These are phyloP conservation scores for Myanophis thanlyinensis DNA, from an alignment of 2,113 vertebrate genomes.

Conservation along the genomic window DNA sequence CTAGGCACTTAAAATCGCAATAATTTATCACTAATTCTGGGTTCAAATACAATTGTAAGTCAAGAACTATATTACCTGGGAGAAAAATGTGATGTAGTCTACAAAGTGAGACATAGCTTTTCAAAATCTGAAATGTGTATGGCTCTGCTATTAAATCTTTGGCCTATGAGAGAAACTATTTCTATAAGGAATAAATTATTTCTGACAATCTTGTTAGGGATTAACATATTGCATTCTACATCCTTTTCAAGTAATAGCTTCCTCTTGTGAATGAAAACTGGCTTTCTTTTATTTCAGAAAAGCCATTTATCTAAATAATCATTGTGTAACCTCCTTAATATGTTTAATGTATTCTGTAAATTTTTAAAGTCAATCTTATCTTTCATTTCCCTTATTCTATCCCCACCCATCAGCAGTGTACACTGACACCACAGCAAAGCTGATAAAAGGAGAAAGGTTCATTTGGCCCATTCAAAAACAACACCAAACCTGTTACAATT, in stretches of 20 bases:
- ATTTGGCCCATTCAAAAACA: slow-evolving; percentile 33
- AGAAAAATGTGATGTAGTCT: neutral
- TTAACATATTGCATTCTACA: neutral
- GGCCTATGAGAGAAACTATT: neutral
- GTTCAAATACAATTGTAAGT: neutral
- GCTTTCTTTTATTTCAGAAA: neutral
- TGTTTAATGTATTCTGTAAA: slow-evolving; percentile 41
- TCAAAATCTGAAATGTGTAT: neutral
- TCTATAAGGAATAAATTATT: neutral
- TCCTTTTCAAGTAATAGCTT: neutral
- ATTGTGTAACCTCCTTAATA: neutral
- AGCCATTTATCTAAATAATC: neutral
- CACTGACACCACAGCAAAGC: slow-evolving; percentile 49
- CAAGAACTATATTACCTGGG: neutral
- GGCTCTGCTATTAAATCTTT: neutral
- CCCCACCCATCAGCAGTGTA: slow-evolving; percentile 60
- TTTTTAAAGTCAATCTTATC: slow-evolving; percentile 29
- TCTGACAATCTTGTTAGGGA: neutral
- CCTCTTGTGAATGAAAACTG: neutral
- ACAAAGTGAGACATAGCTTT: neutral
- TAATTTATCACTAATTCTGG: too few species aligned
- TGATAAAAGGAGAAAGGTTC: slow-evolving; percentile 57
- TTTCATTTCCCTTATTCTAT: slow-evolving; percentile 49
- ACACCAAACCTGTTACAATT: slow-evolving; percentile 14
- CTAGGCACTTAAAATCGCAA: too few species aligned